Evolutionary conservation across 2,888 invertebrate species (phyloP).

Genomic region (Meandrusa payeni): DNA sequence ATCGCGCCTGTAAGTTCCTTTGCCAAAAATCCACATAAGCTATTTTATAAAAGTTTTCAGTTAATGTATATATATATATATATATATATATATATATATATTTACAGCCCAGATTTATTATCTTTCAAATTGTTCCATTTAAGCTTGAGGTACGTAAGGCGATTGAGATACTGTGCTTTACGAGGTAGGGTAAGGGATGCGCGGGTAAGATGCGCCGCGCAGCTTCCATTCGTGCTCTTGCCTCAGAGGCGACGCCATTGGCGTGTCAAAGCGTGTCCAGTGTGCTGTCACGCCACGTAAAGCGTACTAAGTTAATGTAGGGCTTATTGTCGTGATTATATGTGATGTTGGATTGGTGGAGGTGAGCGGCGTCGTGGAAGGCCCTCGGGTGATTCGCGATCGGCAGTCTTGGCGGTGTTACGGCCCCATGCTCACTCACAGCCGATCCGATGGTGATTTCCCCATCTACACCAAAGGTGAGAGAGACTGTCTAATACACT

Average conservation of each 20-base stretch:
- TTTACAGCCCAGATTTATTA: neutral
- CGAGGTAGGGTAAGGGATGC: conserved; percentile 65
- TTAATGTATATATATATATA: too few relatives aligned
- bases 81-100: neutral
- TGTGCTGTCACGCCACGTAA: conserved; percentile 51
- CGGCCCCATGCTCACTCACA: conserved; percentile 90
- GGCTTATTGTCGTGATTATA: conserved; percentile 49
- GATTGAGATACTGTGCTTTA: conserved; percentile 27
- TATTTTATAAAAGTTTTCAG: too few relatives aligned
- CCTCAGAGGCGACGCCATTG: conserved; percentile 66
- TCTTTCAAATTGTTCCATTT: conserved; percentile 3
- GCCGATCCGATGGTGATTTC: conserved; percentile 92
- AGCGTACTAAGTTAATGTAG: conserved; percentile 33
- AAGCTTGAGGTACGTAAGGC: conserved; percentile 22
- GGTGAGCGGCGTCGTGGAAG: conserved; percentile 76
- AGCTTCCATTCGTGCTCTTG: conserved; percentile 59
- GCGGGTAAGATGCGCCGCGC: conserved; percentile 72
- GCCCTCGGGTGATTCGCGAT: conserved; percentile 74
- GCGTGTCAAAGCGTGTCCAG: conserved; percentile 54
- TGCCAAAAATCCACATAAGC: too few relatives aligned
- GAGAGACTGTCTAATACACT: neutral
- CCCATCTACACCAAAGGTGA: conserved; percentile 90
- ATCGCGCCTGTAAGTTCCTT: too few relatives aligned
- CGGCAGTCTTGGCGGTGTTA: conserved; percentile 82
- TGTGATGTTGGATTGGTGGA: conserved; percentile 62